Base-by-base conservation (phyloP, 2,888 invertebrate species). In the Ophraella communa region DNA sequence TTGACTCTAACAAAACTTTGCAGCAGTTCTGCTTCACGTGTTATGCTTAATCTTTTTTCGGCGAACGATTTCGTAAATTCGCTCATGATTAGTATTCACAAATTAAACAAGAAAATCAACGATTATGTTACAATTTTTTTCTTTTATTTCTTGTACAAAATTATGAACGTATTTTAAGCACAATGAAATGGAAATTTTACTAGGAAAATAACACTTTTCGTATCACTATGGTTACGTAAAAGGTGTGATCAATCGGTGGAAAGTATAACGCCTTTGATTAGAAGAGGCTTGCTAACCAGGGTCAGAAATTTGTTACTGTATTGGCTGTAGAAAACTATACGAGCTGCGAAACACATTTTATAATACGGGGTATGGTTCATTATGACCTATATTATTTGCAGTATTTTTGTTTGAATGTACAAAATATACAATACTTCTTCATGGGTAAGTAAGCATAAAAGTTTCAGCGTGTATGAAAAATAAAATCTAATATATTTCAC, bases 1-100 rank as follows among this genome's bases (percentile, higher is more conserved):
- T 88, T 91, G 17, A 91, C 87, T 55, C 92, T 85, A 14, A 92
- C 89, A 78, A 91, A 94, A 78, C 92, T 92, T 82, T 92, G 92
- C 17, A 94, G 80, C 73, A 93, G 87, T 78, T 93, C 93, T 88
- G 76, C 89, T 86, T 49, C 88, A 87, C 27, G 88, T 85, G 58
- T 89, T 54, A 74, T 76, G 54, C 72, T 78, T 23, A 79, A 69
- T 11, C 76, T 70, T 69, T 71, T 74, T 54, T 74, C 76, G 1
- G 74, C 73, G 60, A 70, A 69, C 14, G 63, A 68, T 67, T 73
- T 73, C 21, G 67, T 51, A 7, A 60, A 59, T 20, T 71, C 71
- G 24, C 65, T 71, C 75, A 73, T 74, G 10, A 47, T 60, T 59
- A 55, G 33, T 47, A 61, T 52, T 51, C 18, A 23, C 35, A 45